These are phyloP conservation scores for Struthidea cinerea DNA, from an alignment of 2,113 vertebrate species.

Conservation along the genomic window DNA sequence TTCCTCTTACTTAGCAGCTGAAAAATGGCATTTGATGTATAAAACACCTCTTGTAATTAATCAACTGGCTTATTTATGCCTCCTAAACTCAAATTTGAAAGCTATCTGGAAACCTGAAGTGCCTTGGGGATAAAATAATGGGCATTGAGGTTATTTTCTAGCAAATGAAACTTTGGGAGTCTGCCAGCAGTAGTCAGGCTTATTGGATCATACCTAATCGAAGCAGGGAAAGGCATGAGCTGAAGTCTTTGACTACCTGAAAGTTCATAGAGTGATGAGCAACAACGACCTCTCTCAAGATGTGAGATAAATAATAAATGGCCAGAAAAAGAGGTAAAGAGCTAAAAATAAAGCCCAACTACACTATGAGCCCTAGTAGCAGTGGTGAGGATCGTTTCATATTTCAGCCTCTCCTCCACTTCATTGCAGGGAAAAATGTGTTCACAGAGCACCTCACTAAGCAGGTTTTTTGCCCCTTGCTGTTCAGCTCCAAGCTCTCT, in stretches of 20 bases:
- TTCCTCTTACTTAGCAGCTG: not conserved
- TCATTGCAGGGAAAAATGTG: not conserved
- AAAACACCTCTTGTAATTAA: conserved; percentile 6
- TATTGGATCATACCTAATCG: not conserved
- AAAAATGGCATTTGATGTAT: not conserved
- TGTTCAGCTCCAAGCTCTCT: not conserved
- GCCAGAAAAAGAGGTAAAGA: not conserved
- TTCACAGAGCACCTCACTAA: not conserved
- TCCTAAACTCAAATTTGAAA: conserved; percentile 11
- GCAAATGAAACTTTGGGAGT: not conserved
- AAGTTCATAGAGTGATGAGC: not conserved
- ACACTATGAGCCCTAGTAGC: not conserved
- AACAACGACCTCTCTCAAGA: not conserved
- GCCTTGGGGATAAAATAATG: not conserved
- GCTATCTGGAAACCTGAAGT: not conserved
- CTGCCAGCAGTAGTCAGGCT: not conserved
- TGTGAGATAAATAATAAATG: conserved; percentile 28
- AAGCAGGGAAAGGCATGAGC: not conserved
- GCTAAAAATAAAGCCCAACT: conserved; percentile 26
- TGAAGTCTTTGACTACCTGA: not conserved
- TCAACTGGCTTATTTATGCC: not conserved
- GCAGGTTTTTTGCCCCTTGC: not conserved
- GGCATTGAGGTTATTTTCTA: not conserved
- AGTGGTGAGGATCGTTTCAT: not conserved
- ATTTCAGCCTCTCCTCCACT: not conserved